These are phyloP conservation scores for Hippopotamus amphibius DNA, from an alignment of 2,113 vertebrate genomes.

Conservation along the genomic window DNA sequence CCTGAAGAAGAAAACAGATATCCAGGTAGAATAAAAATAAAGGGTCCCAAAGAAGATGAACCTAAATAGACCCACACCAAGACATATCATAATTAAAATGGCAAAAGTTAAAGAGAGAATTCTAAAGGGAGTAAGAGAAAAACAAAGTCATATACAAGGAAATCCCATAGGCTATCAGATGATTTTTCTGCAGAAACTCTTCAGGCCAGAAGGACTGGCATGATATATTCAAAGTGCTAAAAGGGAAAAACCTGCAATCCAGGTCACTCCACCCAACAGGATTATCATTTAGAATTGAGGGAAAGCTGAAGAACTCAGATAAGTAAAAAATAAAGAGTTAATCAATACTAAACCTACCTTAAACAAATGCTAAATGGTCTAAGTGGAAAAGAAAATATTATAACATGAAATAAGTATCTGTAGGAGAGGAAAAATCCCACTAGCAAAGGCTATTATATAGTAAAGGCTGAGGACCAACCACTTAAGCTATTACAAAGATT, in stretches of 20 bases:
- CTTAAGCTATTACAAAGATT: background rate
- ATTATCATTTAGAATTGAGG: background rate
- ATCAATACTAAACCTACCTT: background rate
- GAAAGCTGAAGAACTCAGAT: background rate
- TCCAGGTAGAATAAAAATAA: background rate
- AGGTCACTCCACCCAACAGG: background rate
- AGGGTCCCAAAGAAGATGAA: background rate
- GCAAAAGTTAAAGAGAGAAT: background rate
- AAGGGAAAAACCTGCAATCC: background rate
- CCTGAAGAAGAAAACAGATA: background rate
- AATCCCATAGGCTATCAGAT: background rate
- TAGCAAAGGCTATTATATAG: background rate
- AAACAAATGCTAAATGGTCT: background rate
- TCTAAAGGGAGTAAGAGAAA: background rate
- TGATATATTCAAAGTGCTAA: background rate
- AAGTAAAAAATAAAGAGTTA: background rate
- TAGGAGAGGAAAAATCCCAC: background rate
- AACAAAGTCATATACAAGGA: background rate
- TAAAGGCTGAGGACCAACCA: background rate
- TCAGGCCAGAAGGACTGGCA: background rate
- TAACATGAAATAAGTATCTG: background rate
- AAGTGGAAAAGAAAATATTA: background rate
- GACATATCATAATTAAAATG: background rate
- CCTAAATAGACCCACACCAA: background rate
- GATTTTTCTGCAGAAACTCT: background rate